A percentile compares a stretch with the other conserved stretches of the same genome.
Conservation (phyloP, 2,113 vertebrate species). For the Nothocercus nigrocapillus region DNA sequence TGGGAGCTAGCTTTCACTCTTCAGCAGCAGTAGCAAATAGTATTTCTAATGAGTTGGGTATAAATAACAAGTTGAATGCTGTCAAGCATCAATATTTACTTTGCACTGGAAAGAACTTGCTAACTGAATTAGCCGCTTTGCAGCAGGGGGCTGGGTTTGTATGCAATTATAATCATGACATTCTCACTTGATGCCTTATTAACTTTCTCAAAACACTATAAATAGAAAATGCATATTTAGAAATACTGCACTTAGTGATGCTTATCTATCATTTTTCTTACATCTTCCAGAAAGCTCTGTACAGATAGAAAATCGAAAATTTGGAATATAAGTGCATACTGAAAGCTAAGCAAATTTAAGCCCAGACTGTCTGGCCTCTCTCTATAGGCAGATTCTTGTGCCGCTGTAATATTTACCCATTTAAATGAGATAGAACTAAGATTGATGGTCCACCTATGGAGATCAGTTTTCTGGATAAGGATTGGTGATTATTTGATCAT, state of each 20-base stretch:
- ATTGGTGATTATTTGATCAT: not conserved
- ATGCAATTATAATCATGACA: slow-evolving; percentile 8
- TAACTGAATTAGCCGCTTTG: slow-evolving; percentile 60
- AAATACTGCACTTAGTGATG: not conserved
- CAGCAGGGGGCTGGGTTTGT: not conserved
- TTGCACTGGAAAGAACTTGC: slow-evolving; percentile 14
- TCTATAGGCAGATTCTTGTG: not conserved
- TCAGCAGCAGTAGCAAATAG: slow-evolving; percentile 23
- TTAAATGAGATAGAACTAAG: not conserved
- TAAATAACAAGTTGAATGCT: slow-evolving; percentile 59
- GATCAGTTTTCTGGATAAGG: not conserved
- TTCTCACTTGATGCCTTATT: slow-evolving; percentile 40
- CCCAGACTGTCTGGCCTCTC: not conserved
- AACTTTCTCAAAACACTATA: not conserved
- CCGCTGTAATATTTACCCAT: not conserved
- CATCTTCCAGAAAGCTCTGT: not conserved
- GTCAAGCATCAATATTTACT: slow-evolving; percentile 69
- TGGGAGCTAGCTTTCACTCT: slow-evolving; percentile 50
- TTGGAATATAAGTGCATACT: no score
- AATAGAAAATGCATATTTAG: slow-evolving; percentile 13
- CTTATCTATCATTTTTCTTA: not conserved
- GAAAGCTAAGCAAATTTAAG: not conserved
- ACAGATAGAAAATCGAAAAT: not conserved
- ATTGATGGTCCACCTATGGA: not conserved
- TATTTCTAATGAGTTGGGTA: slow-evolving; percentile 61